phyloP scores from a whole-genome alignment of 2,797 vertebrate genomes.

The Coendou prehensilis region DNA sequence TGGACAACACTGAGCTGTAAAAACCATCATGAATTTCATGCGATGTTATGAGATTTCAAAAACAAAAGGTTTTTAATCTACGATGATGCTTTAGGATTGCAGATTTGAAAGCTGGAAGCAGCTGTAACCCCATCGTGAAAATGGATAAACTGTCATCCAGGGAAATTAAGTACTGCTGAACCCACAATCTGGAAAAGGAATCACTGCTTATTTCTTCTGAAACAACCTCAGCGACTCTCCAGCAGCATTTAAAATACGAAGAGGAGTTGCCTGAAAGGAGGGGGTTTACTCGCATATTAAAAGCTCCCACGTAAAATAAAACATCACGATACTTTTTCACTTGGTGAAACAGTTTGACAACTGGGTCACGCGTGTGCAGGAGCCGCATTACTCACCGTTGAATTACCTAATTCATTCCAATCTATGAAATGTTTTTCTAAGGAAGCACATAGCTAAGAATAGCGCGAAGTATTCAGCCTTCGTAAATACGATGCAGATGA shows the following conservation, averaged over 20 bases:
- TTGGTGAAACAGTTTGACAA: slow-evolving; percentile 35
- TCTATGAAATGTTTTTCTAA: slow-evolving; percentile 60
- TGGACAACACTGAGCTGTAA: neutral
- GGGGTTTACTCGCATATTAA: neutral
- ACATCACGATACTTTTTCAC: neutral
- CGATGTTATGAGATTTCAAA: neutral
- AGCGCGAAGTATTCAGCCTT: slow-evolving; percentile 73
- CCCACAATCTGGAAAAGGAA: slow-evolving; percentile 56
- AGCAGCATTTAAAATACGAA: neutral
- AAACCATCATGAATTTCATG: neutral
- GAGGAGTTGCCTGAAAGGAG: neutral
- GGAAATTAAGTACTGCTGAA: slow-evolving; percentile 56
- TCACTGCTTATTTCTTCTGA: slow-evolving; percentile 47
- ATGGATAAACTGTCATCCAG: slow-evolving; percentile 60
- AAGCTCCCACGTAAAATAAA: slow-evolving; percentile 7
- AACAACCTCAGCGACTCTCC: slow-evolving; percentile 5
- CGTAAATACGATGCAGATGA: slow-evolving; percentile 67
- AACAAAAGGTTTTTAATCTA: slow-evolving; percentile 22
- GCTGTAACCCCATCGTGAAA: slow-evolving; percentile 58
- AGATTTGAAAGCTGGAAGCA: slow-evolving; percentile 56
- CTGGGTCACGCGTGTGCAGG: neutral
- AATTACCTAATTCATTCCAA: slow-evolving; percentile 67
- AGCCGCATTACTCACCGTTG: slow-evolving; percentile 9
- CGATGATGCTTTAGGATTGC: neutral
- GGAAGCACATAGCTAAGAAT: slow-evolving; percentile 67